These are phyloP conservation scores for Gambusia affinis DNA, from an alignment of 2,113 vertebrate genomes.

Conservation along the genomic window DNA sequence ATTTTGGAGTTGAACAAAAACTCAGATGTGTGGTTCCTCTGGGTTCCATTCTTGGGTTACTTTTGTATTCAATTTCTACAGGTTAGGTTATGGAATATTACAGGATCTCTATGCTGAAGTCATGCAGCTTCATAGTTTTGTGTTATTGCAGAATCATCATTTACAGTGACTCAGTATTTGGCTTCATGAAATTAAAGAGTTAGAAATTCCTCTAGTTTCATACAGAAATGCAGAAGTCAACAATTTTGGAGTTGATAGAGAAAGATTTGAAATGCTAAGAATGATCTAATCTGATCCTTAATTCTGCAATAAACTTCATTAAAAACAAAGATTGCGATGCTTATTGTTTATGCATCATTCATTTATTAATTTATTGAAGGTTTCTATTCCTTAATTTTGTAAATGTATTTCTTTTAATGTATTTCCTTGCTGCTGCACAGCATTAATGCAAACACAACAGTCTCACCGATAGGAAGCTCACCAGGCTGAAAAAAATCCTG, in stretches of 20 bases:
- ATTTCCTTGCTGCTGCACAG: not conserved
- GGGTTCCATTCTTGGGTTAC: not conserved
- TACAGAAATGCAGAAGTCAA: no score
- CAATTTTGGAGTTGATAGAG: no score
- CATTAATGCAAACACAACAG: not conserved
- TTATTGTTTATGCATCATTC: no score
- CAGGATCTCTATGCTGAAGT: not conserved
- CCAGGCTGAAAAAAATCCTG: not conserved
- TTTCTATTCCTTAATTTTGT: not conserved
- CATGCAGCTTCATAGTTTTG: not conserved
- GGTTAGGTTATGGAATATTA: not conserved
- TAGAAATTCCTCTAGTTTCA: no score
- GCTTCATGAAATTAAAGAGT: no score
- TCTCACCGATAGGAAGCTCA: not conserved
- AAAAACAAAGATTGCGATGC: no score
- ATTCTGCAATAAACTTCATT: no score
- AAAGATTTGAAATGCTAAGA: no score
- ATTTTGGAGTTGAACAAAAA: no score
- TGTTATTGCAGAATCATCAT: not conserved
- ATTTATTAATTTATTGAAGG: no score
- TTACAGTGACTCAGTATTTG: no score
- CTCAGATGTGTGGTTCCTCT: not conserved
- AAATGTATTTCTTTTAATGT: not conserved
- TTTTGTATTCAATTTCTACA: not conserved
- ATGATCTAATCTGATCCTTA: no score